A percentile compares a stretch with the other conserved stretches of the same genome.
These are phyloP conservation scores for Sebastes reedi DNA, from an alignment of 2,797 vertebrate genomes.

Conservation along the genomic window DNA sequence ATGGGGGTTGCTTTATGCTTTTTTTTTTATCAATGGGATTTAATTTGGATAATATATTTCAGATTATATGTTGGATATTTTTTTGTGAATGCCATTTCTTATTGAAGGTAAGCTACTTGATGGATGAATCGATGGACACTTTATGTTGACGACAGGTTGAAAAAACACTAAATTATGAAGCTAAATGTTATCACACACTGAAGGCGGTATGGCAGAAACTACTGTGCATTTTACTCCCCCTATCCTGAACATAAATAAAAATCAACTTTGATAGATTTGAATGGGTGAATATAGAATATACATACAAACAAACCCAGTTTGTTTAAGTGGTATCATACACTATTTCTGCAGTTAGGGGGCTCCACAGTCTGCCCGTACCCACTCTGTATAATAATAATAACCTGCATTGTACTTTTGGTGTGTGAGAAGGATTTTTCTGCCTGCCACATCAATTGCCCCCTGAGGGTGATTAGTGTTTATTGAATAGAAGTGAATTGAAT, in stretches of 20 bases:
- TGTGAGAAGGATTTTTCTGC: conserved; percentile 1
- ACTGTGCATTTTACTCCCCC: not conserved
- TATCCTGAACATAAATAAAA: not conserved
- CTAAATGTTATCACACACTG: too few relatives aligned
- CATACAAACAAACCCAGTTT: not conserved
- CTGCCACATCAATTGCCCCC: conserved; percentile 9
- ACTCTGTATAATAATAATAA: not conserved
- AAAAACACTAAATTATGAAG: not conserved
- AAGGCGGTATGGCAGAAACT: not conserved
- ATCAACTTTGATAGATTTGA: not conserved
- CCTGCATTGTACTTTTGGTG: not conserved
- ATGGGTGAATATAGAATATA: not conserved
- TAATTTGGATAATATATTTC: not conserved
- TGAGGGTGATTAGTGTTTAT: conserved; percentile 33
- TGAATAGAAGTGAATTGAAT: conserved; percentile 31
- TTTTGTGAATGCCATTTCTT: not conserved
- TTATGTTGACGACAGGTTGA: not conserved
- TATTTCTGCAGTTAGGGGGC: conserved; percentile 13
- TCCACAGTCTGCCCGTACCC: not conserved
- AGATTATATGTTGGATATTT: not conserved
- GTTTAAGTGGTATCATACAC: not conserved
- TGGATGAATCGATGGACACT: not conserved
- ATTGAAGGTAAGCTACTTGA: not conserved
- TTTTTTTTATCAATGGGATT: too few relatives aligned
- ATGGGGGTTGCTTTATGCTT: too few relatives aligned